These are phyloP conservation scores for Lasioglossum zephyrum DNA, from an alignment of 2,888 invertebrate species.

Conservation along the genomic window DNA sequence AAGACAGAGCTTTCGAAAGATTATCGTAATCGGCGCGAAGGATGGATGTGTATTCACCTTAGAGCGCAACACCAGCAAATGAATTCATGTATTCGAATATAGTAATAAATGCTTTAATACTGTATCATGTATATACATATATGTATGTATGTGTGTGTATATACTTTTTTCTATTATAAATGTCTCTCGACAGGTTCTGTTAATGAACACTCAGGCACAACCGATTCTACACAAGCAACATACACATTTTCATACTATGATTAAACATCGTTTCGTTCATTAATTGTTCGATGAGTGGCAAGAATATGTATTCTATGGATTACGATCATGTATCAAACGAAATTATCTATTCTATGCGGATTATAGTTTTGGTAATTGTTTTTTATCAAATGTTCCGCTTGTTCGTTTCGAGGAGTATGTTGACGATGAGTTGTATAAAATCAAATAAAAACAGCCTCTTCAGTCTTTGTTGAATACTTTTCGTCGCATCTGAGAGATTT, in stretches of 20 bases:
- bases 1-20: background rate
- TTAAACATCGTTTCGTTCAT: conserved; percentile 19
- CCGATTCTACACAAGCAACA: conserved; percentile 16
- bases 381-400: conserved; percentile 14
- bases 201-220: conserved; percentile 15
- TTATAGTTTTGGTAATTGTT: conserved; percentile 3
- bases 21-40: conserved; percentile 11
- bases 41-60: background rate
- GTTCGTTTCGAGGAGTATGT: background rate
- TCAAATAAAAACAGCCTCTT: conserved; percentile 53
- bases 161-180: conserved; percentile 10
- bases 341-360: conserved; percentile 21
- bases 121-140: conserved; percentile 34
- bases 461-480: conserved; percentile 51
- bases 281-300: background rate
- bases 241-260: background rate
- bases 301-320: conserved; percentile 12
- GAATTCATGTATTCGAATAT: conserved; percentile 49
- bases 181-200: conserved; percentile 15
- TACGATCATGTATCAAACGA: conserved; percentile 14
- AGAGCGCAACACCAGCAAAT: background rate
- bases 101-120: conserved; percentile 49
- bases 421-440: background rate
- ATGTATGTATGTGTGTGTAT: background rate
- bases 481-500: conserved; percentile 13